These are phyloP conservation scores for Bursaphelenchus okinawaensis DNA, from an alignment of 2,888 invertebrate species.

Conservation along the genomic window DNA sequence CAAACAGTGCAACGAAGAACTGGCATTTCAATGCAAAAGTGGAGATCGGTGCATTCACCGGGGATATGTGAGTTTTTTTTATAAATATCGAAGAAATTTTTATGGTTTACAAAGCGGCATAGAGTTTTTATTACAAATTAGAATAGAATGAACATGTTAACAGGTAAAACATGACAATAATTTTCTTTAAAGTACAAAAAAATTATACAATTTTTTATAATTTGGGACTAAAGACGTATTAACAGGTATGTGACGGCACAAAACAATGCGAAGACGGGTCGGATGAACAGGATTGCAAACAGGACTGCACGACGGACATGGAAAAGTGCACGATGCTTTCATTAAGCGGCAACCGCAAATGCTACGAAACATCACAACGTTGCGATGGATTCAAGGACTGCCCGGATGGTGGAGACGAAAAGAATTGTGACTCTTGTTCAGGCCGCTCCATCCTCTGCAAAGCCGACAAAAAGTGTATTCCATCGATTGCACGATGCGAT, in stretches of 20 bases:
- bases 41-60: constrained; percentile 31
- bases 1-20: constrained; percentile 34
- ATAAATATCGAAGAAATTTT: neutral
- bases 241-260: constrained; percentile 42
- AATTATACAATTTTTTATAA: neutral
- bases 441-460: constrained; percentile 31
- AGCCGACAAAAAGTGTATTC: constrained; percentile 34
- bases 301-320: constrained; percentile 32
- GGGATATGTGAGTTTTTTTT: constrained; percentile 13
- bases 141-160: too few relatives aligned
- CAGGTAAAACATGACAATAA: too few relatives aligned
- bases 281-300: constrained; percentile 40
- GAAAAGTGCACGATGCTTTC: neutral
- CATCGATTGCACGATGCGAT: constrained; percentile 35
- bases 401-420: constrained; percentile 39
- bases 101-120: too few relatives aligned
- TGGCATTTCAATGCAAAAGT: constrained; percentile 33
- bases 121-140: too few relatives aligned
- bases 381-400: constrained; percentile 36
- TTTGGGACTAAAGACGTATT: constrained; percentile 24
- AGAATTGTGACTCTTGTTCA: constrained; percentile 31
- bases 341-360: neutral
- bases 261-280: constrained; percentile 36
- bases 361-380: neutral
- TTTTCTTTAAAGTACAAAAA: neutral